Evolutionary conservation across 2,113 vertebrate genomes (phyloP), one percentile per base, ranked within the genome.

Genomic region (Neodontobutis hainanensis): DNA sequence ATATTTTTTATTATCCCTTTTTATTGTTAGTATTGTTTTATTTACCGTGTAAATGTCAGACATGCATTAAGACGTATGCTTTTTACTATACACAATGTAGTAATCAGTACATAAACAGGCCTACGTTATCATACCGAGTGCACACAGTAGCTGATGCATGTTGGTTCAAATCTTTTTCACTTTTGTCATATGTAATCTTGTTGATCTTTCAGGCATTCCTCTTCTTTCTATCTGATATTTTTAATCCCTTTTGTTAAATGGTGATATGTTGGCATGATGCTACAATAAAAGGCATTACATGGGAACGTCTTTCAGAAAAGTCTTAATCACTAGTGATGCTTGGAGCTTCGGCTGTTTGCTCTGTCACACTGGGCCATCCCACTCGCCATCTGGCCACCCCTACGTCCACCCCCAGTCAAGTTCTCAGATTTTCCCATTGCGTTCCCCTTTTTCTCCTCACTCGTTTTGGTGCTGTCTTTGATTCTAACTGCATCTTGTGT

Each of bases 21-120:
- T 45, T 34, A 65, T 61, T 72, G 82, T 68, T 70, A 61, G 84
- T 80, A 81, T 68, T 79, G 38, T 70, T 51, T 64, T 53, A 71
- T 64, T 67, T 84, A 59, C 81, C 70, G 70, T 77, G 67, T 84
- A 80, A 84, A 57, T 76, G 55, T 78, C 44, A 73, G 71, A 85
- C 91, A 92, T 92, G 91, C 92, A 86, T 81, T 69, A 81, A 78
- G 78, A 90, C 81, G 65, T 68, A 72, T 45, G 34, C 72, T 62
- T 74, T 78, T 72, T 43, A 65, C 44, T 43, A 73, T 77, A 78
- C 70, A 87, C 57, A 60, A 58, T 59, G 65, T 76, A 77, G 70
- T 82, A 75, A 63, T 77, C 63, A 68, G 77, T 44, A 88, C 81
- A 79, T 56, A 83, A 68, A 85, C 78, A 11, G 68, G 73, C 70